Evolutionary conservation across 92 coral and sea anemone species (phyloP).

Genomic region (Siderastrea siderea): DNA sequence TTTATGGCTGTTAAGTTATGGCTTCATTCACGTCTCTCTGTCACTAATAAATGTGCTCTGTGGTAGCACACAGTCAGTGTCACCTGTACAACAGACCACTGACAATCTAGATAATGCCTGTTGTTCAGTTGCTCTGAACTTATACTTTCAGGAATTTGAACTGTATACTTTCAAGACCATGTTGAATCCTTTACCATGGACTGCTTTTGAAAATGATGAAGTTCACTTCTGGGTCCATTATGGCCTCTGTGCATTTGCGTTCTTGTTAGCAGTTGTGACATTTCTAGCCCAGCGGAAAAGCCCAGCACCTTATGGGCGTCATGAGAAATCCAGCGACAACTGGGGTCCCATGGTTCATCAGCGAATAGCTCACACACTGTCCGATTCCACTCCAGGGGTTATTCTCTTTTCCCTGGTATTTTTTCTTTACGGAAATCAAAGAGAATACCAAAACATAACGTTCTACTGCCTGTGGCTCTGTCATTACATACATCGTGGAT

Average conservation of each 20-base stretch:
- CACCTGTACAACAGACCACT: no score
- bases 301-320: constrained; percentile 79
- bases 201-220: constrained; percentile 52
- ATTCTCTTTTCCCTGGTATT: constrained; percentile 61
- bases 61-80: no score
- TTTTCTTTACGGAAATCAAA: constrained; percentile 64
- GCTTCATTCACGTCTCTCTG: no score
- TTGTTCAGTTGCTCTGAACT: no score
- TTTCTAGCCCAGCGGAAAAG: constrained; percentile 52
- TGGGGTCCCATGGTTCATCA: constrained; percentile 73
- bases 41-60: no score
- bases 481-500: constrained; percentile 76
- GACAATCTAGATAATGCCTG: no score
- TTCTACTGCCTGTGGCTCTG: constrained; percentile 70
- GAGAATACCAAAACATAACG: constrained; percentile 47
- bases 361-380: constrained; percentile 65
- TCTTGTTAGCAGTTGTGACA: constrained; percentile 66
- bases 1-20: no score
- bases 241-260: constrained; percentile 66
- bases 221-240: constrained; percentile 76
- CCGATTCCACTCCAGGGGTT: constrained; percentile 63
- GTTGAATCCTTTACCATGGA: constrained; percentile 71
- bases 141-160: no score
- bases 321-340: constrained; percentile 31
- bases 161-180: not conserved